A percentile compares a stretch with the other conserved stretches of the same genome.
Conservation (phyloP, 2,113 vertebrate species). For the Crotalus viridis region DNA sequence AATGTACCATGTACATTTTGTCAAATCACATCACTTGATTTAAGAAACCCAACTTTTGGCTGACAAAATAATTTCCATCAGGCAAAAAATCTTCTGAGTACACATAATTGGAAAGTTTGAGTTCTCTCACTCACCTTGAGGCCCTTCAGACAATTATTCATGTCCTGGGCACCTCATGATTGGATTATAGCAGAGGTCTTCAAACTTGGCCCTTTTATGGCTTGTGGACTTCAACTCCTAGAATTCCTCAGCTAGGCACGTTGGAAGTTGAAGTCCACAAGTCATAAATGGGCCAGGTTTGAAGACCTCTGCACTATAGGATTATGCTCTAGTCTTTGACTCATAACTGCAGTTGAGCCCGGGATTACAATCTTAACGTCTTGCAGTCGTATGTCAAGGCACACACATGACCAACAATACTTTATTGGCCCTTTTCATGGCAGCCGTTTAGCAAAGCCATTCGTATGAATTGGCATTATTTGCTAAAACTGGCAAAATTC, state of each 20-base stretch:
- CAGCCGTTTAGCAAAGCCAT: background rate
- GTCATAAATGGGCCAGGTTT: too few species aligned
- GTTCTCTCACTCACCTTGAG: background rate
- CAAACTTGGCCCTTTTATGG: too few species aligned
- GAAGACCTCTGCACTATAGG: background rate
- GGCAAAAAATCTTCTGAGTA: background rate
- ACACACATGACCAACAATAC: background rate
- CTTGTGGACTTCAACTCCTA: too few species aligned
- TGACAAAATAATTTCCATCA: background rate
- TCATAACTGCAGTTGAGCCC: background rate
- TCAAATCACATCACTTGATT: background rate
- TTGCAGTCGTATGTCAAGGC: background rate
- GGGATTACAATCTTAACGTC: background rate
- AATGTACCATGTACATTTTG: background rate
- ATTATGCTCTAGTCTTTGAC: background rate
- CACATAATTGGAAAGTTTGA: background rate
- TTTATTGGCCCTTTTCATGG: background rate
- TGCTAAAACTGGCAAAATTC: background rate
- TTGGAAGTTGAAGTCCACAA: too few species aligned
- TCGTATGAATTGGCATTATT: background rate
- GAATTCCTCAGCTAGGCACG: too few species aligned
- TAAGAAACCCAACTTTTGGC: background rate
- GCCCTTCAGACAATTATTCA: background rate
- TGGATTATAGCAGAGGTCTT: background rate
- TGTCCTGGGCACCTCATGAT: background rate